Conservation (phyloP, 2,113 vertebrate genomes). For the Nyctereutes procyonoides region DNA sequence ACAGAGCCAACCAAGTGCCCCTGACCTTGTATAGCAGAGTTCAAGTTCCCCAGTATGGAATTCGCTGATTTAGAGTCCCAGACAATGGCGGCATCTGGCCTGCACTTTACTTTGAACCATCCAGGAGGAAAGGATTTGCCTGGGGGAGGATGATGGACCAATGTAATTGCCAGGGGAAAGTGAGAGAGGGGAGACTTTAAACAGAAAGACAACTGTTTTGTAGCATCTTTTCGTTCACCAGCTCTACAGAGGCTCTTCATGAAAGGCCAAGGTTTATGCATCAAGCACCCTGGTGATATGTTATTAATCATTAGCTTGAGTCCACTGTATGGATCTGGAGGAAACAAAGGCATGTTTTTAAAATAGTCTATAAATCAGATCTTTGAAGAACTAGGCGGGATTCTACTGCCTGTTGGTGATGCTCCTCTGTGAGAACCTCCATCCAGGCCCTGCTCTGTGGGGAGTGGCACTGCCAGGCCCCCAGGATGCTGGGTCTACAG, state of each 20-base stretch:
- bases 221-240: not conserved
- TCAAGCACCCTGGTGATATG: not conserved
- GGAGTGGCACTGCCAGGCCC: not conserved
- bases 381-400: not conserved
- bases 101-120: not conserved
- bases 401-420: not conserved
- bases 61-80: not conserved
- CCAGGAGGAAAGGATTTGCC: not conserved
- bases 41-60: fast-evolving
- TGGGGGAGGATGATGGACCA: not conserved
- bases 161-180: not conserved
- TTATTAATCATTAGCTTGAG: not conserved
- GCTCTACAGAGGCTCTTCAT: not conserved
- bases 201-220: not conserved
- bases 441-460: fast-evolving
- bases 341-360: not conserved
- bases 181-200: not conserved
- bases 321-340: fast-evolving
- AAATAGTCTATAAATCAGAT: not conserved
- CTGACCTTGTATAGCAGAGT: not conserved
- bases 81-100: not conserved
- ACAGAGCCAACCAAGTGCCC: not conserved
- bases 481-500: fast-evolving
- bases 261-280: not conserved
- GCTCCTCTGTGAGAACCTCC: not conserved